Evolutionary conservation across 2,113 vertebrate species (phyloP).

Genomic region (Nesoenas mayeri): DNA sequence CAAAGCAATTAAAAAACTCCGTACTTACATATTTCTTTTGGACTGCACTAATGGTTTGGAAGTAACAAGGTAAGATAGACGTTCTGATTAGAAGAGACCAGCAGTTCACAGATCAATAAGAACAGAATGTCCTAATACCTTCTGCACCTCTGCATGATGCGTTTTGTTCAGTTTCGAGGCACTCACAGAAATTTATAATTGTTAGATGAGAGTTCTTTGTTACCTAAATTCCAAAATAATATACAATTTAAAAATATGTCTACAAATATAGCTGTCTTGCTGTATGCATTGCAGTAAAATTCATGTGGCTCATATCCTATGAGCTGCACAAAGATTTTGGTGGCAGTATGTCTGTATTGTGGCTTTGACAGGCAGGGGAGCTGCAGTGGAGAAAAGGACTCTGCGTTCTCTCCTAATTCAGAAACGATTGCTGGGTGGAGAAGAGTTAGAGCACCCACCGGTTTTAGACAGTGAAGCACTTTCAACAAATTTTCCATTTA

Average conservation of each 20-base stretch:
- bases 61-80: slow-evolving; percentile 21
- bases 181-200: slow-evolving; percentile 20
- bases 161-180: slow-evolving; percentile 53
- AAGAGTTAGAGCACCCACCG: not conserved
- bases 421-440: not conserved
- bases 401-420: not conserved
- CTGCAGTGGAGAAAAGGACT: not conserved
- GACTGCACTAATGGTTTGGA: slow-evolving; percentile 27
- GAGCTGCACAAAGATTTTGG: not conserved
- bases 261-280: not conserved
- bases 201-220: not conserved
- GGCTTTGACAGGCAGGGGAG: not conserved
- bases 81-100: slow-evolving; percentile 18
- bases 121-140: slow-evolving; percentile 11
- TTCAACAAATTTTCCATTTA: not conserved
- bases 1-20: slow-evolving; percentile 34
- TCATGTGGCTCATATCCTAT: not conserved
- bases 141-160: slow-evolving; percentile 10
- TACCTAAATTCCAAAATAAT: slow-evolving; percentile 37
- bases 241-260: not conserved
- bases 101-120: slow-evolving; percentile 38
- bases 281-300: not conserved
- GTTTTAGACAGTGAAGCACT: not conserved
- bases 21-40: slow-evolving; percentile 30
- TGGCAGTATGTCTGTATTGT: not conserved